Conservation (phyloP, 2,797 vertebrate genomes). For the Meriones psammophilus region DNA sequence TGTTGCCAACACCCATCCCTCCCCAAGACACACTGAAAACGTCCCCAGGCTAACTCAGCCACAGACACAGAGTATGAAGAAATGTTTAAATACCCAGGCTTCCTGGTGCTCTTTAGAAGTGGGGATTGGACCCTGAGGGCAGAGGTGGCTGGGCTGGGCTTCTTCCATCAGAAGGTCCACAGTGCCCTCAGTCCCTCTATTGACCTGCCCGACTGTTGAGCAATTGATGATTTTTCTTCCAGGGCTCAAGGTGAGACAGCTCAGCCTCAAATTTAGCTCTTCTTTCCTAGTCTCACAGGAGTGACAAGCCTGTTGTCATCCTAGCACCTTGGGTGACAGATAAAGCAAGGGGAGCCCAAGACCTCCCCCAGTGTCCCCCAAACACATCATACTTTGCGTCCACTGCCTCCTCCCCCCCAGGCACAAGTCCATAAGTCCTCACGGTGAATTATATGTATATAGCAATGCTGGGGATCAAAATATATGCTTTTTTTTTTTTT, state of each 20-base stretch:
- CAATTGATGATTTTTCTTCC: not conserved
- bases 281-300: not conserved
- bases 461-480: not conserved
- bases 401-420: not conserved
- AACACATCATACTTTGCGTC: not conserved
- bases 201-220: not conserved
- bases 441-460: not conserved
- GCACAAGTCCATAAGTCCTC: not conserved
- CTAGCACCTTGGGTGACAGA: not conserved
- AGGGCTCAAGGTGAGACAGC: too few species aligned
- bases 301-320: too few species aligned
- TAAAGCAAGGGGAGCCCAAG: not conserved
- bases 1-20: not conserved
- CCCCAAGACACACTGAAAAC: not conserved
- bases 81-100: not conserved
- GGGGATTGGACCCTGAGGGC: not conserved
- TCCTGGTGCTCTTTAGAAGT: not conserved
- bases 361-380: not conserved
- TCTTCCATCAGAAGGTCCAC: accelerated
- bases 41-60: too few species aligned
- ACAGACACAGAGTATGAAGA: not conserved
- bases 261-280: not conserved
- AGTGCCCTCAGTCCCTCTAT: not conserved
- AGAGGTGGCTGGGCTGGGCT: not conserved
- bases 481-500: too few species aligned